These are phyloP conservation scores for Rhipidura dahli DNA, from an alignment of 2,113 vertebrate genomes.

Conservation along the genomic window DNA sequence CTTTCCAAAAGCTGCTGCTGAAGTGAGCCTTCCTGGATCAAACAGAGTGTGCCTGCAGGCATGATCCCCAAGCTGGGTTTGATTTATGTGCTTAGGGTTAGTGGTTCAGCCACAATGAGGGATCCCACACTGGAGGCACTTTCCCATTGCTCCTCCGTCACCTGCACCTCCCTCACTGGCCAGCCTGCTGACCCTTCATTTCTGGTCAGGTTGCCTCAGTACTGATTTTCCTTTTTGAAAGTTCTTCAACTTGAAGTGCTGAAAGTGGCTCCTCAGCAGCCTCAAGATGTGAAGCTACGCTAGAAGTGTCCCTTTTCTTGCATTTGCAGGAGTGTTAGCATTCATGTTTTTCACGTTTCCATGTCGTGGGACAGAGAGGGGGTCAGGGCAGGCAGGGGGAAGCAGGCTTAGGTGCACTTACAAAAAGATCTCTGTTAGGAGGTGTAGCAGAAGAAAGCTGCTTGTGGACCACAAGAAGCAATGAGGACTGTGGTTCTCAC, in stretches of 20 bases:
- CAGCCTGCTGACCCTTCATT: neutral
- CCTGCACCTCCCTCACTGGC: neutral
- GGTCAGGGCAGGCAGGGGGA: neutral
- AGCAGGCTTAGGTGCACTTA: neutral
- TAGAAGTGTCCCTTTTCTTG: neutral
- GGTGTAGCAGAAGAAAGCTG: neutral
- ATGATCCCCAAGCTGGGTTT: neutral
- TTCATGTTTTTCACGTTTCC: neutral
- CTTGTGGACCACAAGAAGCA: neutral
- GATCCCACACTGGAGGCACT: neutral
- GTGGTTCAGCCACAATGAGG: neutral
- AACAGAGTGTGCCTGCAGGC: neutral
- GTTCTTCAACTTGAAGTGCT: neutral
- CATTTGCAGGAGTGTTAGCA: neutral
- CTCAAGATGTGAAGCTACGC: neutral
- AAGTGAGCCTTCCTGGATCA: neutral
- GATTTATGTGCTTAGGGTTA: neutral
- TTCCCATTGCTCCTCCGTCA: neutral
- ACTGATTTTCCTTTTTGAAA: neutral
- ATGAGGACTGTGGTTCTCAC: neutral
- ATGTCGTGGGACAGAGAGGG: accelerated
- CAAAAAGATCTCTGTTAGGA: neutral
- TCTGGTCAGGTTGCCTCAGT: neutral
- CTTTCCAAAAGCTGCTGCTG: neutral
- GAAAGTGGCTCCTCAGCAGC: neutral